These are phyloP conservation scores for Oceanodroma leucorhoa DNA, from an alignment of 2,797 vertebrate species.

Conservation along the genomic window DNA sequence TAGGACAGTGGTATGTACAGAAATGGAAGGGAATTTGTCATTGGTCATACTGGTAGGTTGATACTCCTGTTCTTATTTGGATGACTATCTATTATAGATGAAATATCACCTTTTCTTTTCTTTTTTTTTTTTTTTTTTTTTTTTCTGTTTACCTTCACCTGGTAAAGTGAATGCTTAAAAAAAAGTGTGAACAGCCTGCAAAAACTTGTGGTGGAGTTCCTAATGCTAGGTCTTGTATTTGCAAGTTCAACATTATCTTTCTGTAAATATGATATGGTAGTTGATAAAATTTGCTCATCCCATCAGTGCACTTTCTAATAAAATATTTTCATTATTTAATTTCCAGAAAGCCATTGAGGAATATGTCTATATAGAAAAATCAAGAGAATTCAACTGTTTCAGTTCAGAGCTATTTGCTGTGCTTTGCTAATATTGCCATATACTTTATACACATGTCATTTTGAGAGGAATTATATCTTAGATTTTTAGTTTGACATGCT, in stretches of 20 bases:
- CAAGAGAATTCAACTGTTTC: not conserved
- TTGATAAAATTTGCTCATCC: not conserved
- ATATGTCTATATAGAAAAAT: not conserved
- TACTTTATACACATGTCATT: not conserved
- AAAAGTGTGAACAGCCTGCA: not conserved
- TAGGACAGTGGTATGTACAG: not conserved
- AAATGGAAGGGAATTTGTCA: not conserved
- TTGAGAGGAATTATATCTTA: not conserved
- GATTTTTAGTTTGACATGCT: not conserved
- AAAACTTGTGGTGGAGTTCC: not conserved
- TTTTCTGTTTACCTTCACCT: not conserved
- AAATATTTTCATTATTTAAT: not conserved
- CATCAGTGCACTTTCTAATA: fast-evolving
- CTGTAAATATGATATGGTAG: not conserved
- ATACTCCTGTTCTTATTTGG: not conserved
- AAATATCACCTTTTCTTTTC: fast-evolving
- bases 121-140: too few species aligned
- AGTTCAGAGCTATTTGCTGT: not conserved
- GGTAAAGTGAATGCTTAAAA: not conserved
- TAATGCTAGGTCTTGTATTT: not conserved
- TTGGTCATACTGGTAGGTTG: not conserved
- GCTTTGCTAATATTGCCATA: not conserved
- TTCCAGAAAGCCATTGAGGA: not conserved
- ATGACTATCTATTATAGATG: not conserved
- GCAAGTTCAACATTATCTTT: not conserved